Evolutionary conservation across 2,888 invertebrate genomes (phyloP), one percentile per base, ranked within the genome.

Genomic region (Agonopterix subpropinquella): DNA sequence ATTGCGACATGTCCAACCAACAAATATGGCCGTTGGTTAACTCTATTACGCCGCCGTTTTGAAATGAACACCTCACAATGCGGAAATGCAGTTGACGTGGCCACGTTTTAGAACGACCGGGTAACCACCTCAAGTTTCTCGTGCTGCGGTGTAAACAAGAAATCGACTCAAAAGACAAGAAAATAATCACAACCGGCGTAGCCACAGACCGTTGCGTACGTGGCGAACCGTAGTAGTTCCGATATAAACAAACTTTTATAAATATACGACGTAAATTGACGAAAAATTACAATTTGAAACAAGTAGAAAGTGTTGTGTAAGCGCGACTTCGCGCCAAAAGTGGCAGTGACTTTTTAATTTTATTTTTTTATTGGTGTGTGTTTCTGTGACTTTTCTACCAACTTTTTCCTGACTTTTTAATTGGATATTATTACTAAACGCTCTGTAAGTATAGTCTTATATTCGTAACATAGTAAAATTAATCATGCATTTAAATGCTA

Each of bases 131-230:
- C 67, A 55, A 58, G 64, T 65, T 62, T 64, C 64, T 66, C 64
- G 67, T 52, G 39, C n/a, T 53, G 53, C 52, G 50, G 56, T 71
- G 79, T 81, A 82, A 82, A 81, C 80, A 81, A 78, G 79, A 78
- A 77, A 72, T 65, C 68, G 67, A 58, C 61, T 62, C 55, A 47
- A 53, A 50, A 53, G 47, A 43, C 56, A 47, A 53, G 52, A 48
- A 48, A 47, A 53, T 47, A 52, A 59, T 58, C 81, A 86, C 70
- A 83, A 77, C 77, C 84, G 84, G 83, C 73, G 67, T 67, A 75
- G 82, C 85, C 86, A 81, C 82, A 61, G 79, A 59, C 72, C 77
- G 73, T 53, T 55, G 49, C 71, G 77, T 70, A 84, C 86, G 87
- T 85, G 85, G 85, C 83, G 61, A 57, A 62, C 69, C 67, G 67